Base-by-base conservation (phyloP, 2,888 invertebrate species). In the Habrosyne pyritoides region DNA sequence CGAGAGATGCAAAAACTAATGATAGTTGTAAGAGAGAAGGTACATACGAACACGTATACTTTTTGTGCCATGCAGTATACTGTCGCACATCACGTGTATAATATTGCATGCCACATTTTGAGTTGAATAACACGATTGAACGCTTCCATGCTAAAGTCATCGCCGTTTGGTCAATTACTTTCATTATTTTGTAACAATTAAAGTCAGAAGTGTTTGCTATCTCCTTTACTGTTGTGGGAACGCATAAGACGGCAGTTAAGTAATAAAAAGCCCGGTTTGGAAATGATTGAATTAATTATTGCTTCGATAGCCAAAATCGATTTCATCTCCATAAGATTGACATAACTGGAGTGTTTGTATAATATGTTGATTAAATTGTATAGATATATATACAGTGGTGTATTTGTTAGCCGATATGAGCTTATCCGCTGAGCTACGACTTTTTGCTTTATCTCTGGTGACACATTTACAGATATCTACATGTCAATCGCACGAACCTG, bases 1-100 rank as follows among this genome's bases (percentile, higher is more conserved):
- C 89, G 76, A 81, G 83, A 71, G 90, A 89, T 72, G 84, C 86
- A 61, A 86, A 84, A 77, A 67, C 75, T 74, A 84, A 74, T 69
- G 75, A 77, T 79, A 77, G 77, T 84, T 77, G 76, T 83, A 77
- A 73, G 73, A 76, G 68, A 68, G 81, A 83, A 87, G 87, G 87
- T 87, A 89, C 79, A 69, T 57, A 67, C 55, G 53, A 47, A 59
- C 14, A 61, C 54, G 65, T 65, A 74, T 57, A 33, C 33, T 33
- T 33, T n/a, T 33, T 2, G 33, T 33, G 33, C 33, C 71, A 57
- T 63, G 71, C 69, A 57, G 66, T 77, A 67, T 63, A 61, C 52
- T 51, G 54, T 21, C 33, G 53, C 59, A 53, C 26, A 48, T 48
- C 55, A 52, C 59, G 60, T 61, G 59, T 55, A 57, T 56, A 52